A percentile compares a stretch with the other conserved stretches of the same genome.
Conservation (phyloP, 1,140 invertebrate genomes). For the Hylyphantes graminicola region DNA sequence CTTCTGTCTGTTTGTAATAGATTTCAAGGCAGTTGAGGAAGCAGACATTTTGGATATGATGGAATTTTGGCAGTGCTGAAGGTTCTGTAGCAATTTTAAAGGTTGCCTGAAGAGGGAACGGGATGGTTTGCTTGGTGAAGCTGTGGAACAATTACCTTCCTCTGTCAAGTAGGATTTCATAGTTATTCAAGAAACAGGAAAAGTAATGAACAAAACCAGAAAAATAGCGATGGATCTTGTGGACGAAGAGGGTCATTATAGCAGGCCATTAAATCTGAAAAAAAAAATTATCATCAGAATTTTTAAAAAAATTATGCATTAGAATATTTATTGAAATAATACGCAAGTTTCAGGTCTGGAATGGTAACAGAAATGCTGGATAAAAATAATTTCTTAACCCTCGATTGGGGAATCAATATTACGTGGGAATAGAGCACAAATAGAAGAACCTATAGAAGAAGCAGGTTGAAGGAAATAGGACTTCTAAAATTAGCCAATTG, state of each 20-base stretch:
- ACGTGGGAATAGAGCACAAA: too few relatives aligned
- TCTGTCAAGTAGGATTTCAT: slow-evolving; percentile 42
- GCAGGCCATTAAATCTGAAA: slow-evolving; percentile 41
- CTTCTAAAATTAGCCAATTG: too few relatives aligned
- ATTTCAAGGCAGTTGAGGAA: slow-evolving; percentile 11
- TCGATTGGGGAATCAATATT: too few relatives aligned
- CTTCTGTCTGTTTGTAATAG: slow-evolving; percentile 15
- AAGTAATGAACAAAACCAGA: slow-evolving; percentile 38
- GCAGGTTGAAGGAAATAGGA: too few relatives aligned
- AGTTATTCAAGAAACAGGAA: slow-evolving; percentile 8
- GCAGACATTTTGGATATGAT: slow-evolving; percentile 27
- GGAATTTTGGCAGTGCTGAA: slow-evolving; percentile 29
- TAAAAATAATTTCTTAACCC: too few relatives aligned
- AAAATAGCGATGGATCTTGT: slow-evolving; percentile 4
- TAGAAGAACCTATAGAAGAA: too few relatives aligned
- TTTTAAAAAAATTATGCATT: too few relatives aligned
- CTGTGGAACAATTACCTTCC: not conserved
- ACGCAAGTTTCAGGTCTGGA: too few relatives aligned
- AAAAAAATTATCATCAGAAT: not conserved
- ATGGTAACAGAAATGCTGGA: too few relatives aligned
- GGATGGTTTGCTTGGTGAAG: slow-evolving; percentile 3
- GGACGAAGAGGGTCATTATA: slow-evolving; percentile 9
- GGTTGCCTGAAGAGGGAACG: slow-evolving; percentile 15
- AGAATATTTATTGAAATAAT: too few relatives aligned
- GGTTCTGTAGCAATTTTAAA: slow-evolving; percentile 41